A percentile compares a stretch with the other conserved stretches of the same genome.
Evolutionary conservation across 2,888 invertebrate genomes (phyloP).

Genomic region (Drosophila kanekoi): DNA sequence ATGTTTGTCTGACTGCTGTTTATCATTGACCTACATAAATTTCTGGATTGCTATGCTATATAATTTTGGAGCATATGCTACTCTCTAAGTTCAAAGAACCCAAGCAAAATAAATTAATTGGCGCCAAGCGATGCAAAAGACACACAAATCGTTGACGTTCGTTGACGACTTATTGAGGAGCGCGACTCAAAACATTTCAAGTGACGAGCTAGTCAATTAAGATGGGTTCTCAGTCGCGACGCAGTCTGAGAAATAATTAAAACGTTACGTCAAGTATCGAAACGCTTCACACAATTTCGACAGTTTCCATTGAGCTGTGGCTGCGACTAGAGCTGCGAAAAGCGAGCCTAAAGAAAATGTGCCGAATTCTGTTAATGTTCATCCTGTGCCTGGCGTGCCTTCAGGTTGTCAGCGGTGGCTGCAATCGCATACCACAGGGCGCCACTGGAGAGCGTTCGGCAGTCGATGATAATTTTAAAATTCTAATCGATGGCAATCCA

Average conservation of each 20-base stretch:
- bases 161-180: slow-evolving; percentile 43
- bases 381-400: slow-evolving; percentile 15
- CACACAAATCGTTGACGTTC: slow-evolving; percentile 11
- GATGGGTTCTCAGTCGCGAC: slow-evolving; percentile 23
- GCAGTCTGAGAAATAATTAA: slow-evolving; percentile 61
- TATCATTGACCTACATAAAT: slow-evolving; percentile 58
- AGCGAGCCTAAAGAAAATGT: slow-evolving; percentile 40
- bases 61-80: slow-evolving; percentile 4
- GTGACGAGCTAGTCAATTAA: slow-evolving; percentile 62
- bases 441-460: slow-evolving; percentile 85
- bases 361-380: slow-evolving; percentile 6
- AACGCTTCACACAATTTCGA: slow-evolving; percentile 53
- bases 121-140: slow-evolving; percentile 11
- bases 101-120: slow-evolving; percentile 50
- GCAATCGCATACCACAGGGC: slow-evolving; percentile 86
- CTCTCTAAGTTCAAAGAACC: slow-evolving; percentile 68
- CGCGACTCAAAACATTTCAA: slow-evolving; percentile 37
- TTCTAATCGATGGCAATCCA: slow-evolving; percentile 89
- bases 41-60: slow-evolving; percentile 6
- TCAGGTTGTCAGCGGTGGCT: slow-evolving; percentile 59
- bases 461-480: slow-evolving; percentile 89
- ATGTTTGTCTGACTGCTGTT: slow-evolving; percentile 8
- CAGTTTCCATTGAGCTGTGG: slow-evolving; percentile 55
- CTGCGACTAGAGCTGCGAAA: slow-evolving; percentile 13
- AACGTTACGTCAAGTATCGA: slow-evolving; percentile 42